Conservation (phyloP, 2,888 invertebrate species). For the Pollenia angustigena region DNA sequence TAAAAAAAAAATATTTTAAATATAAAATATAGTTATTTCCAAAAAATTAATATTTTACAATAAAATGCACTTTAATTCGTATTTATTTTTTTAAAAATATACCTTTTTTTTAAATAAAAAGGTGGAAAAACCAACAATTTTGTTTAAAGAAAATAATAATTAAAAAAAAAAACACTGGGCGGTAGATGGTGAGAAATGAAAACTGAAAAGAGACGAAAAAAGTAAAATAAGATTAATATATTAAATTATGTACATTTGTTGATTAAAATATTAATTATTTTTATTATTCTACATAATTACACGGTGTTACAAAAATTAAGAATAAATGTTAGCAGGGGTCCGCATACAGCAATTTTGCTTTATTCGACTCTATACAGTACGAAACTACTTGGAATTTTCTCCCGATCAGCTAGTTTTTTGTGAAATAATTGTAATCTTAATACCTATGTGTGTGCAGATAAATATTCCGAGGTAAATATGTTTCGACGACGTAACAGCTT, state of each 20-base stretch:
- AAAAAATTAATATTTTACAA: conserved; percentile 23
- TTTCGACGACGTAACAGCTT: too few relatives aligned
- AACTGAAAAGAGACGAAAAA: conserved; percentile 56
- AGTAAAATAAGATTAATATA: neutral
- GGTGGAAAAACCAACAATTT: neutral
- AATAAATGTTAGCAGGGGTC: too few relatives aligned
- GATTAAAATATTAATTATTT: neutral
- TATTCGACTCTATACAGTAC: too few relatives aligned
- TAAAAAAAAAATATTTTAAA: conserved; percentile 32
- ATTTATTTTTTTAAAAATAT: conserved; percentile 44
- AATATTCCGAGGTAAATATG: too few relatives aligned
- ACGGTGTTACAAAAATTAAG: too few relatives aligned
- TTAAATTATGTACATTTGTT: neutral
- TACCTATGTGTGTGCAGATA: too few relatives aligned
- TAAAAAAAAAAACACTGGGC: conserved; percentile 41
- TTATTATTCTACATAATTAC: neutral
- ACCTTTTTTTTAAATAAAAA: conserved; percentile 5
- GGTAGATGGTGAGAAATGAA: conserved; percentile 13
- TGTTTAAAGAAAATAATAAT: neutral
- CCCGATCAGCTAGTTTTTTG: too few relatives aligned
- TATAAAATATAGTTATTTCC: conserved; percentile 16
- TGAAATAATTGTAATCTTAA: too few relatives aligned
- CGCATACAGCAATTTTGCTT: too few relatives aligned
- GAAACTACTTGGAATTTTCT: too few relatives aligned
- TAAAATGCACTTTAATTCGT: conserved; percentile 57